These are phyloP conservation scores for Ceratothoa steindachneri DNA, from an alignment of 2,888 invertebrate species.

Conservation along the genomic window DNA sequence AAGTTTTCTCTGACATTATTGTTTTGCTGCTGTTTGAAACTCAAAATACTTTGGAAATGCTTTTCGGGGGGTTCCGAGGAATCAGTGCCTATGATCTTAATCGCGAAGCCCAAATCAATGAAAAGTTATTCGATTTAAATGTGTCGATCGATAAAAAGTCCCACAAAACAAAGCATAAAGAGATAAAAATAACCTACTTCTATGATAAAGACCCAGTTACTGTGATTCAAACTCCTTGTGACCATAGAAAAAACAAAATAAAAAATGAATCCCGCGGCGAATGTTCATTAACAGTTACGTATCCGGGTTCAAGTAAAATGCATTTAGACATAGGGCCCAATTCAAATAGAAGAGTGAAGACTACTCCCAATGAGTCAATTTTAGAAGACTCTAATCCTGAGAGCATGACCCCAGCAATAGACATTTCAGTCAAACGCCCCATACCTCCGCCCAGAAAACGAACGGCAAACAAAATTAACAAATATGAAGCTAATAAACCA, in stretches of 20 bases:
- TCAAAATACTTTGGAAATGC: neutral
- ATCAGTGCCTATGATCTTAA: neutral
- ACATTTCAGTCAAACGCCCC: neutral
- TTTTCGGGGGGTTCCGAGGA: constrained; percentile 2
- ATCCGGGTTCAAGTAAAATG: neutral
- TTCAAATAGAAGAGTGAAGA: too few relatives aligned
- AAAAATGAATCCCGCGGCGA: too few relatives aligned
- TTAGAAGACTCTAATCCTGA: neutral
- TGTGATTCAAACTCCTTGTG: too few relatives aligned
- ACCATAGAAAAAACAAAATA: too few relatives aligned
- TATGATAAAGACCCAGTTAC: neutral
- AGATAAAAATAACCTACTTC: constrained; percentile 6
- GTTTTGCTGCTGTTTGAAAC: too few relatives aligned
- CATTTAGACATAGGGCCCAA: neutral
- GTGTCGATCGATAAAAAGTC: neutral
- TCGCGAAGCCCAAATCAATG: neutral
- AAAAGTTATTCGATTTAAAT: neutral
- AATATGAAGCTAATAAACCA: too few relatives aligned
- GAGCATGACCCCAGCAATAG: neutral
- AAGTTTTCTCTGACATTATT: too few relatives aligned
- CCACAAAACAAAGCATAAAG: neutral
- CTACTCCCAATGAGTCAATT: too few relatives aligned
- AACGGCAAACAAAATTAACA: neutral
- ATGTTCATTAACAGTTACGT: neutral
- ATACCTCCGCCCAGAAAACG: neutral